Percentiles rank a stretch among this genome's conserved stretches.
Evolutionary conservation across 1,140 invertebrate genomes (phyloP).

Genomic region (Whitmania pigra): DNA sequence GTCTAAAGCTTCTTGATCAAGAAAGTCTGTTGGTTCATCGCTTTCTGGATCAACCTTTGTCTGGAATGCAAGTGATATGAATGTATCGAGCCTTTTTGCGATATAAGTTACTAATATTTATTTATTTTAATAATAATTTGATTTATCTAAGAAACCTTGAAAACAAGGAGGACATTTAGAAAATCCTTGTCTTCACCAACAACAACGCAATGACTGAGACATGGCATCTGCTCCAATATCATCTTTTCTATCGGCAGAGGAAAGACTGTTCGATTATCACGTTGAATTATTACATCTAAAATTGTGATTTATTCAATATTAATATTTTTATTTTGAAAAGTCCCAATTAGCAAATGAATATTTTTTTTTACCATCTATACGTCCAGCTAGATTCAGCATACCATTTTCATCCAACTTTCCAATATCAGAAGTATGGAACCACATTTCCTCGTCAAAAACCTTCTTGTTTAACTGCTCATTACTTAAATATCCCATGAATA

Average conservation of each 20-base stretch:
- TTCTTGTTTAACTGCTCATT: conserved; percentile 60
- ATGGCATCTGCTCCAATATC: conserved; percentile 59
- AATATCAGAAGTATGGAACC: conserved; percentile 68
- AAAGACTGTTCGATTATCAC: conserved; percentile 80
- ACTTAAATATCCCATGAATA: conserved; percentile 80
- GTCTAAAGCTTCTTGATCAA: conserved; percentile 52
- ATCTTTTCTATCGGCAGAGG: conserved; percentile 71
- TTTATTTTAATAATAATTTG: too few species aligned
- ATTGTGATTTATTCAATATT: too few species aligned
- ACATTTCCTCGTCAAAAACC: conserved; percentile 58
- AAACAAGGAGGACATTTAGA: conserved; percentile 63
- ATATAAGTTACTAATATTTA: too few species aligned
- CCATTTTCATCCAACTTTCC: conserved; percentile 60
- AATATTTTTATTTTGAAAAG: too few species aligned
- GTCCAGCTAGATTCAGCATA: conserved; percentile 54
- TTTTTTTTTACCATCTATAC: background rate
- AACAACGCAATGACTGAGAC: conserved; percentile 64
- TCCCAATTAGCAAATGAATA: too few species aligned
- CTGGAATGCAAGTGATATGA: conserved; percentile 39
- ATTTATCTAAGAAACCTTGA: conserved; percentile 53
- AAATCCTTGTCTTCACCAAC: conserved; percentile 77
- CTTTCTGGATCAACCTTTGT: conserved; percentile 55
- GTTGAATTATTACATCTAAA: conserved; percentile 70
- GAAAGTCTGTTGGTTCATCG: conserved; percentile 56
- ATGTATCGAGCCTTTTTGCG: too few species aligned